Base-by-base conservation (phyloP, 1,140 invertebrate genomes). In the Tetragnatha versicolor region DNA sequence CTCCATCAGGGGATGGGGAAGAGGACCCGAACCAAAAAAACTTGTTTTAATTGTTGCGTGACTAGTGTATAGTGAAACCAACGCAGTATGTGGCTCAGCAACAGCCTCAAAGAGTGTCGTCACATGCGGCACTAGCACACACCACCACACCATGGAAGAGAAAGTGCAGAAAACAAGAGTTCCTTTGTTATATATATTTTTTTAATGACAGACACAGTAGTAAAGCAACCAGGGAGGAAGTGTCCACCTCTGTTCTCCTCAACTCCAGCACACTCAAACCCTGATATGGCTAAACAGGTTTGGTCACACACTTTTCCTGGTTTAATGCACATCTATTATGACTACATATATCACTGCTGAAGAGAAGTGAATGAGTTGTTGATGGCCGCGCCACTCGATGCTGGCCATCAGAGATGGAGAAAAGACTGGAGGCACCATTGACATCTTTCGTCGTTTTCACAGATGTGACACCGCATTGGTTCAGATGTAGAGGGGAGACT, bases 401-500 rank as follows among this genome's bases (percentile, higher is more conserved):
- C 35, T 33, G 70, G 55, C 53, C 17, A 29, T 42, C 70, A 22
- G 31, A 42, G 39, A 61, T 42, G 31, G 12, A 33, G 73, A 65
- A 65, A 35, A 65, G 60, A 77, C 37, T 65, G 73, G 60, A 77
- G 73, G 73, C 73, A 77, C 73, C 58, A 53, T 65, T 53, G 29
- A 51, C 35, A 53, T 66, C 58, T 65, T 77, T 37, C 31, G 3
- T 70, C 39, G n/a, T 65, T 65, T 39, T 25, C 25, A 65, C 29
- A 63, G 42, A 75, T 75, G 72, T 31, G 20, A 47, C 31, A 39
- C 42, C 20, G 42, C 12, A 17, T 47, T 47, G 20, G 42, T 53
- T 87, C 84, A 91, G 82, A 99, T 98, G 88, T 98, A 99, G 87
- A 98, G 94, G 82, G 98, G 98, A 85, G 95, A 96, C 88, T 99